Evolutionary conservation across 1,140 invertebrate species (phyloP).

Genomic region (Pristionchus pacificus): DNA sequence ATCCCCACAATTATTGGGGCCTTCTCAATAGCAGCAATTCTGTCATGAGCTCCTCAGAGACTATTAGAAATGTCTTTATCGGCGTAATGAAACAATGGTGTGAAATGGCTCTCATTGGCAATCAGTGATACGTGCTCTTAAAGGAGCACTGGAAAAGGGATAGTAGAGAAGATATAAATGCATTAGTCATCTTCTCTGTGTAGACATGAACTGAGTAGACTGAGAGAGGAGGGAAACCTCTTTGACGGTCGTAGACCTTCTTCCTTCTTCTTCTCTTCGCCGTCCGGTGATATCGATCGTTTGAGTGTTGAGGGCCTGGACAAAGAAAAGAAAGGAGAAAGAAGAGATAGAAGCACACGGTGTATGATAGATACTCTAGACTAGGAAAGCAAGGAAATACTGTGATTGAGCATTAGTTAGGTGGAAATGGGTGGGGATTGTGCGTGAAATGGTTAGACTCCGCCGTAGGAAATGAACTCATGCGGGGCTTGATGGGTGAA

Average conservation of each 20-base stretch:
- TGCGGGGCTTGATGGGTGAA: conserved; percentile 43
- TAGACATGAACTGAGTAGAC: background rate
- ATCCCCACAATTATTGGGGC: too few relatives aligned
- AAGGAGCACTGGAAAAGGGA: too few relatives aligned
- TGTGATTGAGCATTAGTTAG: too few relatives aligned
- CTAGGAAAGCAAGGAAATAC: background rate
- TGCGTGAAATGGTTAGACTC: conserved; percentile 22
- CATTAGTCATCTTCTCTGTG: background rate
- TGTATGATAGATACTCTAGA: background rate
- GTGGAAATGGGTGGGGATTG: background rate
- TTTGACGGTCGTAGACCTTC: background rate
- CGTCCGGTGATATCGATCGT: background rate
- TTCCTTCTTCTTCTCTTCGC: background rate
- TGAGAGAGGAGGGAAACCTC: background rate
- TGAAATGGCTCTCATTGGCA: too few relatives aligned
- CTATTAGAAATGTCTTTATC: too few relatives aligned
- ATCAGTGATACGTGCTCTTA: too few relatives aligned
- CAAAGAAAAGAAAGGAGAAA: background rate
- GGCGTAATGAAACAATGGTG: too few relatives aligned
- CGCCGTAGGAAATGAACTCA: conserved; percentile 44
- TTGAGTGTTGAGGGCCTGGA: background rate
- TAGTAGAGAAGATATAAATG: too few relatives aligned
- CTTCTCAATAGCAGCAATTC: too few relatives aligned
- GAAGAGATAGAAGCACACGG: background rate
- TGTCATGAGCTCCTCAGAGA: too few relatives aligned